A percentile compares a stretch with the other conserved stretches of the same genome.
Conservation (phyloP, 2,797 vertebrate genomes). For the Botia kubotai region DNA sequence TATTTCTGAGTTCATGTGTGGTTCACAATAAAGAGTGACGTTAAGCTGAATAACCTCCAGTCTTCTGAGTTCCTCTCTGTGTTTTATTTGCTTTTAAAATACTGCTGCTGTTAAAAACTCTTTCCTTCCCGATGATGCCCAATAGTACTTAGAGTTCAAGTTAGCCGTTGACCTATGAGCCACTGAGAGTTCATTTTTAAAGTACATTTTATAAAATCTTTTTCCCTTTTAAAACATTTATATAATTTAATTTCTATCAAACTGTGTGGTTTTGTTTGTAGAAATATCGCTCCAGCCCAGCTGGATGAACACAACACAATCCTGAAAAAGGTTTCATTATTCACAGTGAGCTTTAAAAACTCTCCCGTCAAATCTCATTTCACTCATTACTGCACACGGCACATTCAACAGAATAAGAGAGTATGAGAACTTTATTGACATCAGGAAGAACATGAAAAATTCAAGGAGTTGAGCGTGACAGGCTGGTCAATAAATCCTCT, state of each 20-base stretch:
- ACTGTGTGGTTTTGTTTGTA: neutral
- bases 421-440: neutral
- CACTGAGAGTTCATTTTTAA: too few relatives aligned
- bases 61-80: constrained; percentile 50
- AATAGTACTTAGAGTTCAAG: too few relatives aligned
- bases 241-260: neutral
- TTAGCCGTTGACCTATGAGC: too few relatives aligned
- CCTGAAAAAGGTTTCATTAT: too few relatives aligned
- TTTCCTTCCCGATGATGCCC: neutral
- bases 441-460: neutral
- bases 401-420: neutral
- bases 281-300: too few relatives aligned
- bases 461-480: neutral
- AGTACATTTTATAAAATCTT: too few relatives aligned
- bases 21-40: constrained; percentile 74
- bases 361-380: too few relatives aligned
- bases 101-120: constrained; percentile 8
- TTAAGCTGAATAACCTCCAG: constrained; percentile 61
- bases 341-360: too few relatives aligned
- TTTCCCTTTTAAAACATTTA: too few relatives aligned
- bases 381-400: too few relatives aligned
- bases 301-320: too few relatives aligned
- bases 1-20: constrained; percentile 62
- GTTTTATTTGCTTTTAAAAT: constrained; percentile 36
- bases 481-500: neutral